A percentile compares a stretch with the other conserved stretches of the same genome.
phyloP scores from a whole-genome alignment of 2,888 invertebrate species.

The Sinodicranocentrus sp. region DNA sequence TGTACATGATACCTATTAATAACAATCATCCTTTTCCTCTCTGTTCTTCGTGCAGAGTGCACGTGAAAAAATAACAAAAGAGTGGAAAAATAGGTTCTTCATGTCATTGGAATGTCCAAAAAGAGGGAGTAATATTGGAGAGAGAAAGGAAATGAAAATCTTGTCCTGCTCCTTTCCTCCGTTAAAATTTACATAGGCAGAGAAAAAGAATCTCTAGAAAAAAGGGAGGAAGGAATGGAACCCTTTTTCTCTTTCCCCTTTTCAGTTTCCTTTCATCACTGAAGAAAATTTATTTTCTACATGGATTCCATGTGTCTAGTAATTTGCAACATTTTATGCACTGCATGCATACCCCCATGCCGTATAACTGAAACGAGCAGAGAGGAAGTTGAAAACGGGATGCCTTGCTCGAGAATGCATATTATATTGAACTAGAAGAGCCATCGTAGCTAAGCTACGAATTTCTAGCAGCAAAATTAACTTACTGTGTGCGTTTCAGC shows the following conservation, averaged over 20 bases:
- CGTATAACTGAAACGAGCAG: too few relatives aligned
- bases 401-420: too few relatives aligned
- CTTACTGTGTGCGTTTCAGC: too few relatives aligned
- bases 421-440: too few relatives aligned
- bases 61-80: constrained; percentile 15
- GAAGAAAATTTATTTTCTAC: not conserved
- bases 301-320: constrained; percentile 4
- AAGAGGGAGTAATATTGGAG: constrained; percentile 15
- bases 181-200: too few relatives aligned
- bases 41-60: not conserved
- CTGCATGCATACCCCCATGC: not conserved
- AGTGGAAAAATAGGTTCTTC: not conserved
- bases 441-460: too few relatives aligned
- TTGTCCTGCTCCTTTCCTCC: not conserved
- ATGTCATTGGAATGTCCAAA: constrained; percentile 47
- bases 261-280: constrained; percentile 8
- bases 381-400: too few relatives aligned
- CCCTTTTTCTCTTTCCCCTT: not conserved
- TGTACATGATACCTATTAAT: constrained; percentile 34
- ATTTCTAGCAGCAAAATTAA: too few relatives aligned
- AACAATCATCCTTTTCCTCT: constrained; percentile 21
- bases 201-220: not conserved
- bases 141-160: constrained; percentile 44
- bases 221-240: not conserved
- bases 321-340: constrained; percentile 23